A percentile compares a stretch with the other conserved stretches of the same genome.
These are phyloP conservation scores for Caenorhabditis macrosperma DNA, from an alignment of 2,888 invertebrate genomes.

Conservation along the genomic window DNA sequence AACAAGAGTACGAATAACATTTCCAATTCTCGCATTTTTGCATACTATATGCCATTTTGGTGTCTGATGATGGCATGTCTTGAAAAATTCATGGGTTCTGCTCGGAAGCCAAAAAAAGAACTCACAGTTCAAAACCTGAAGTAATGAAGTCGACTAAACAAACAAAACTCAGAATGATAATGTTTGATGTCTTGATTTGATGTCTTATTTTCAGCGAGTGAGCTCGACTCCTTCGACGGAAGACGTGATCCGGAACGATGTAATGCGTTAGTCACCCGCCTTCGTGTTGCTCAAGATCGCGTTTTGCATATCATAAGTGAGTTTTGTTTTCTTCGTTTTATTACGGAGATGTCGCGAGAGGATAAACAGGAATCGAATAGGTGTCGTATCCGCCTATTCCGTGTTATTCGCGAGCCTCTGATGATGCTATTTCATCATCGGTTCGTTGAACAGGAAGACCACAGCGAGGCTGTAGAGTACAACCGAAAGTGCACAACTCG, in stretches of 20 bases:
- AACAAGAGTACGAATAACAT: constrained; percentile 10
- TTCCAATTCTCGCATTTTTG: background rate
- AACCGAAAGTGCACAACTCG: constrained; percentile 1
- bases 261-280: constrained; percentile 93
- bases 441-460: background rate
- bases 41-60: background rate
- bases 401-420: background rate
- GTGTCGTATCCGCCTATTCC: background rate
- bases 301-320: constrained; percentile 80
- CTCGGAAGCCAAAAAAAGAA: background rate
- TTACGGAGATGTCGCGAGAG: background rate
- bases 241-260: constrained; percentile 96
- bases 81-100: background rate
- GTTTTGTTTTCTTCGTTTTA: constrained; percentile 30
- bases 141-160: background rate
- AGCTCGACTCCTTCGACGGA: constrained; percentile 99
- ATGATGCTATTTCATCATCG: background rate
- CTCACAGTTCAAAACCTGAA: background rate
- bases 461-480: background rate
- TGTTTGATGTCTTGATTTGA: constrained; percentile 1
- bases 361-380: background rate
- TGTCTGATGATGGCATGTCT: background rate
- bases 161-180: constrained; percentile 2
- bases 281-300: constrained; percentile 89
- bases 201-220: constrained; percentile 82